phyloP scores from a whole-genome alignment of 2,797 vertebrate species.

The Poecilia wingei region DNA sequence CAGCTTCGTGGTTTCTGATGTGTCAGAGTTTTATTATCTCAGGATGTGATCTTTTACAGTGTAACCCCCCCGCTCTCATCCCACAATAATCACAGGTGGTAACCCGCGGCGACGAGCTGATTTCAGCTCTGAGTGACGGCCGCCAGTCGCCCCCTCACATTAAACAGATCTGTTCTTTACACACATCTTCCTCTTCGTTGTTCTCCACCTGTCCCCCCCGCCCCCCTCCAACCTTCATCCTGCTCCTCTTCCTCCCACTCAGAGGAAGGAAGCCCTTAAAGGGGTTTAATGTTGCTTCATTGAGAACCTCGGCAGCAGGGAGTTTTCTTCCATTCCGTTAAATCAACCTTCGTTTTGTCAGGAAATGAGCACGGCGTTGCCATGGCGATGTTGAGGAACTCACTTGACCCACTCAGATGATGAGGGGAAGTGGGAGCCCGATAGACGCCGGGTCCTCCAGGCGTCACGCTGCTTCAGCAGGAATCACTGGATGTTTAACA shows the following conservation, averaged over 20 bases:
- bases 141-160: slow-evolving; percentile 27
- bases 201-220: neutral
- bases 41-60: neutral
- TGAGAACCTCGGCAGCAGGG: slow-evolving; percentile 13
- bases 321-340: slow-evolving; percentile 3
- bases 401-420: slow-evolving; percentile 2
- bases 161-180: neutral
- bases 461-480: neutral
- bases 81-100: slow-evolving; percentile 51
- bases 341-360: slow-evolving; percentile 9
- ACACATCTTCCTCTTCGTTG: neutral
- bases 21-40: no score
- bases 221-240: neutral
- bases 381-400: slow-evolving; percentile 26
- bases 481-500: neutral
- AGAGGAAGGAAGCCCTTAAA: slow-evolving; percentile 48
- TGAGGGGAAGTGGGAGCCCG: neutral
- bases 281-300: slow-evolving; percentile 22
- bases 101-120: slow-evolving; percentile 32
- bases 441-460: neutral
- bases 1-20: neutral
- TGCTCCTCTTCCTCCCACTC: neutral
- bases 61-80: neutral
- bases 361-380: slow-evolving; percentile 18
- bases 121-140: slow-evolving; percentile 41